Evolutionary conservation across 2,888 invertebrate species (phyloP).

Genomic region (Chloroclystis v-ata): DNA sequence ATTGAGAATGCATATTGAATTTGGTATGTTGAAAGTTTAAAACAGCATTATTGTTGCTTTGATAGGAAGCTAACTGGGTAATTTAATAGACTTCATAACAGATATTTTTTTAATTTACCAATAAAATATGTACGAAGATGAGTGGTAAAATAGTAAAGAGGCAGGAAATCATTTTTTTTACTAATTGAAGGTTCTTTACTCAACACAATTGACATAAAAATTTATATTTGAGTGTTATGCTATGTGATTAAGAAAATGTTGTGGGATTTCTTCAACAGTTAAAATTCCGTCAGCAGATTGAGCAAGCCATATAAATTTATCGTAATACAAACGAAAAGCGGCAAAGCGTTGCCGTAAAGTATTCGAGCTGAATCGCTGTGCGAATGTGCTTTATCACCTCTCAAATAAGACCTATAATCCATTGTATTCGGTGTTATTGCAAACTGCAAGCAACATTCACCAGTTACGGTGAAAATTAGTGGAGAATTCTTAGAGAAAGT

Average conservation of each 20-base stretch:
- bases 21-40: too few species aligned
- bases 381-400: conserved; percentile 54
- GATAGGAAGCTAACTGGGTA: too few species aligned
- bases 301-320: conserved; percentile 49
- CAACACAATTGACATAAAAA: too few species aligned
- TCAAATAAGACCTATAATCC: conserved; percentile 32
- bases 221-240: too few species aligned
- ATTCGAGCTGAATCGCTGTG: conserved; percentile 58
- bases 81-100: too few species aligned
- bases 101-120: too few species aligned
- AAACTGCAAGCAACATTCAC: conserved; percentile 68
- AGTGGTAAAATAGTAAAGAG: too few species aligned
- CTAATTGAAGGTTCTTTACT: too few species aligned
- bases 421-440: conserved; percentile 47
- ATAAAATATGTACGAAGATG: too few species aligned
- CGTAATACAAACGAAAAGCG: conserved; percentile 65
- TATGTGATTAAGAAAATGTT: background rate
- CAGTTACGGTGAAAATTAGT: conserved; percentile 65
- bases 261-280: background rate
- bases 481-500: conserved; percentile 37
- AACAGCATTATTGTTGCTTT: too few species aligned
- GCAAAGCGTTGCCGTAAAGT: conserved; percentile 68
- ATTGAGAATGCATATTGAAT: background rate
- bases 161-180: too few species aligned
- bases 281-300: conserved; percentile 51